Base-by-base conservation (phyloP, 2,113 vertebrate genomes). In the Gnathonemus echidnorhynchus region DNA sequence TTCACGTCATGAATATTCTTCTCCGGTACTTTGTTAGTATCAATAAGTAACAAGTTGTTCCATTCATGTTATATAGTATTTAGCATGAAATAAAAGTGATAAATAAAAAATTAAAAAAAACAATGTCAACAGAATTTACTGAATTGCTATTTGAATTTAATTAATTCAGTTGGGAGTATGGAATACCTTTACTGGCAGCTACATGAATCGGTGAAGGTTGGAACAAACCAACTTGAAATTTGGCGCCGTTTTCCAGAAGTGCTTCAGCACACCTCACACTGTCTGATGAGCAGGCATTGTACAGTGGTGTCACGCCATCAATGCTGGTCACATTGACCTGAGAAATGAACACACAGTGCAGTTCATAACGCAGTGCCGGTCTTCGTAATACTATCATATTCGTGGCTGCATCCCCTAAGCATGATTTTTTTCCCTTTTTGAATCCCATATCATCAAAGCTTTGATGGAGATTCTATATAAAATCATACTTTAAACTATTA, bases 251-350 rank as follows among this genome's bases (percentile, higher is more conserved):
- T 91, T 98, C 97, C 91, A 99, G 90, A 4, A 99, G 95, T 1
- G 98, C 95, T 91, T 99, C 97, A 0, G 96, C 91, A 70, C 98
- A 99, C 5, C 95, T 93, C 0, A 96, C 93, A 3, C 98, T 98
- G 91, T 98, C 98, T 92, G 96, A 95, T 0, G 97, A 95, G 89
- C 98, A 98, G 0, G 98, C 97, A 5, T 98, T 98, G 93, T 98
- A 98, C 90, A 99, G 93, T 1, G 98, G 97, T 10, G 97, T 98
- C 94, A 97, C 96, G 9, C 98, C 98, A 83, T 99, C 97, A 89
- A 99, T 97, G 3, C 97, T 98, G 46, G 95, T 95, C 74, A 97
- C 97, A 1, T 99, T 98, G 91, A 98, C 97, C 98, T 99, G 94
- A 27, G 89, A 35, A 39, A 58, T 21, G n/a, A 42, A 88, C 9